A percentile compares a stretch with the other conserved stretches of the same genome.
Conservation (phyloP, 2,113 vertebrate species). For the Ictidomys tridecemlineatus region DNA sequence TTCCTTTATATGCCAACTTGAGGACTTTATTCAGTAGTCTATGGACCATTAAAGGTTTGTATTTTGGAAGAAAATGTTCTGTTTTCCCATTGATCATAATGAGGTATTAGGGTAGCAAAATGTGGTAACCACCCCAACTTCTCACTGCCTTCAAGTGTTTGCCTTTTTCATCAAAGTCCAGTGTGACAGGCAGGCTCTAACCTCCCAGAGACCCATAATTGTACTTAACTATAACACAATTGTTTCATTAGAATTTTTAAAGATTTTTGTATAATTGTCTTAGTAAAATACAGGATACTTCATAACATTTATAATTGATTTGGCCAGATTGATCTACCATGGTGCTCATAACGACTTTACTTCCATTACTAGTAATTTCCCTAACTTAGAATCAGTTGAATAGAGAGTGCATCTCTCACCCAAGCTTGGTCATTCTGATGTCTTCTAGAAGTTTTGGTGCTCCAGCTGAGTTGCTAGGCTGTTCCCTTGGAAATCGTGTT, state of each 20-base stretch:
- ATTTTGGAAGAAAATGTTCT: conserved; percentile 36
- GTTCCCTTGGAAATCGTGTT: neutral
- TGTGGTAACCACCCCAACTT: neutral
- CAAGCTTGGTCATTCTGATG: neutral
- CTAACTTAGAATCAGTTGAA: neutral
- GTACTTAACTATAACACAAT: neutral
- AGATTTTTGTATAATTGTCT: neutral
- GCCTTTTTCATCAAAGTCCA: neutral
- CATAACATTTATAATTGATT: neutral
- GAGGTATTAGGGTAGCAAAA: neutral
- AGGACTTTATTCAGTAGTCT: neutral
- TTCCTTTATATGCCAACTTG: neutral
- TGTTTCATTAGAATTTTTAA: neutral
- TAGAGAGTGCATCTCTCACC: neutral
- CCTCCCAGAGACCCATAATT: neutral
- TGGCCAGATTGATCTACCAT: neutral
- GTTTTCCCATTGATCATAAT: neutral
- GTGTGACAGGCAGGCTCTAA: neutral
- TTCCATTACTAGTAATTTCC: neutral
- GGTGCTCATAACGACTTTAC: neutral
- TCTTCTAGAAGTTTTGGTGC: neutral
- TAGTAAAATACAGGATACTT: conserved; percentile 8
- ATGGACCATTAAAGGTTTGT: neutral
- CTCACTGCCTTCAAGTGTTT: neutral
- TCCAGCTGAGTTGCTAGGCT: neutral